These are phyloP conservation scores for Spilarctia lutea DNA, from an alignment of 2,888 invertebrate genomes.

Conservation along the genomic window DNA sequence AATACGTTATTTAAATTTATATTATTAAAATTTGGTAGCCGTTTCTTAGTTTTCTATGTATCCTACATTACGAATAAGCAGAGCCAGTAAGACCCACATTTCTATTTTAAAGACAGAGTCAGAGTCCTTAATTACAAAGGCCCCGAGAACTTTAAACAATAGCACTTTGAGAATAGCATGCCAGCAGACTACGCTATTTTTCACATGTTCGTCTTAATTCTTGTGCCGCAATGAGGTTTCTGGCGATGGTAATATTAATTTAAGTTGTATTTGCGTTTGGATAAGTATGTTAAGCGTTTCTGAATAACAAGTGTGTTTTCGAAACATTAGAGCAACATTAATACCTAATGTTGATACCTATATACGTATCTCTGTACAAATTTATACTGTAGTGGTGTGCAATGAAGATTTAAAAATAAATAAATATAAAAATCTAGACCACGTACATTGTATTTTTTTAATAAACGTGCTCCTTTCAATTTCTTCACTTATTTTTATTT, in stretches of 20 bases:
- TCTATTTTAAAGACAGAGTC: constrained; percentile 31
- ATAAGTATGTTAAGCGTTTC: no score
- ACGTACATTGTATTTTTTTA: no score
- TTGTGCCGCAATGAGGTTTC: constrained; percentile 20
- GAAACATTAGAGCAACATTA: no score
- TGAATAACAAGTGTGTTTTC: no score
- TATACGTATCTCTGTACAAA: no score
- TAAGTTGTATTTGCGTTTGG: no score
- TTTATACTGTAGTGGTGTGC: no score
- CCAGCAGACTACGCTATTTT: not conserved
- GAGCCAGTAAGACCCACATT: constrained; percentile 17
- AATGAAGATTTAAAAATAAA: no score
- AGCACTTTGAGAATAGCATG: constrained; percentile 29
- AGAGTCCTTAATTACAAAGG: constrained; percentile 50
- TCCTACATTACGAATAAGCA: not conserved
- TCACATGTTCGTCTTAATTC: not conserved
- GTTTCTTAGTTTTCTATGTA: not conserved
- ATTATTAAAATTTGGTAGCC: not conserved
- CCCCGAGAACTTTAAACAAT: constrained; percentile 44
- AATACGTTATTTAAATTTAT: not conserved
- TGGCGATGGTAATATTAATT: constrained; percentile 18
- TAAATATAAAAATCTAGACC: no score
- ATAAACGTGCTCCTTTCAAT: no score
- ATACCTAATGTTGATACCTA: no score
- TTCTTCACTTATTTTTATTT: no score